These are phyloP conservation scores for Micoletzkya japonica DNA, from an alignment of 2,888 invertebrate species.

Conservation along the genomic window DNA sequence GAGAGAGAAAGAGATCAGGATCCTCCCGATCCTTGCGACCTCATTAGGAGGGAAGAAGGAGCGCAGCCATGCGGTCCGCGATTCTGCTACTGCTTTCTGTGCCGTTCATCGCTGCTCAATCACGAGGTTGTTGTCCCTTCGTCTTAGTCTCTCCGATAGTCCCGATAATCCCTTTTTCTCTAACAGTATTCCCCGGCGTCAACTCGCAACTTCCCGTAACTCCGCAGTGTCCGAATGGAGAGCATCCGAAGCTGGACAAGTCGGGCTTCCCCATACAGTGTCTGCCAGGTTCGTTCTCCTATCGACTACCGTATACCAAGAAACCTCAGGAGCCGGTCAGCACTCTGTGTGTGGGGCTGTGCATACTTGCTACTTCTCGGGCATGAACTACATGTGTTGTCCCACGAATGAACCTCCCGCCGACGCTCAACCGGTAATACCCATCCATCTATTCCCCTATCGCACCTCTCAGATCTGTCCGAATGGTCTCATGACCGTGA, in stretches of 20 bases:
- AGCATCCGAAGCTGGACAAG: constrained; percentile 48
- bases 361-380: constrained; percentile 61
- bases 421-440: constrained; percentile 31
- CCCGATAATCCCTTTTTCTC: background rate
- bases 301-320: background rate
- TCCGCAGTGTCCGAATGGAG: constrained; percentile 57
- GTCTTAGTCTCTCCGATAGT: background rate
- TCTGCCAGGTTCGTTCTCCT: constrained; percentile 48
- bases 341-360: constrained; percentile 51
- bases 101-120: background rate
- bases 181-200: constrained; percentile 19
- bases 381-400: constrained; percentile 62
- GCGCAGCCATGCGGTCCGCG: constrained; percentile 3
- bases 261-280: constrained; percentile 53
- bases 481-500: constrained; percentile 27
- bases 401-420: constrained; percentile 55
- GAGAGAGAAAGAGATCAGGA: constrained; percentile 13
- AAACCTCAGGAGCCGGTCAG: constrained; percentile 44
- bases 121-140: background rate
- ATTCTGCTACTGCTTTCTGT: constrained; percentile 13
- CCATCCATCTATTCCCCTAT: background rate
- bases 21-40: too few species aligned
- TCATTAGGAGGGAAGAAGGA: constrained; percentile 3
- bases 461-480: constrained; percentile 17
- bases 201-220: background rate